Evolutionary conservation across 2,888 invertebrate species (phyloP), one percentile per base, ranked within the genome.

Genomic region (Noctua fimbriata): DNA sequence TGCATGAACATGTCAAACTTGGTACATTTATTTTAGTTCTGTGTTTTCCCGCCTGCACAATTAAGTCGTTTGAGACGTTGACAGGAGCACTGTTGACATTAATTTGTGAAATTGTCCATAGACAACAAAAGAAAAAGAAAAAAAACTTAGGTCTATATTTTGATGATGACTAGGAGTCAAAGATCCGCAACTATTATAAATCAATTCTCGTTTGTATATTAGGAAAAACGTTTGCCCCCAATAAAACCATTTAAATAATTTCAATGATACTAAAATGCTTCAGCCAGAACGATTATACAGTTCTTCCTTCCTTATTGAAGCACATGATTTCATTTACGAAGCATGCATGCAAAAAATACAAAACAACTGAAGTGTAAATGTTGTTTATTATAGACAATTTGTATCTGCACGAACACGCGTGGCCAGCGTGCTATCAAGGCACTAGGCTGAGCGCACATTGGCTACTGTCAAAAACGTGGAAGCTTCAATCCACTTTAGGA

Each of bases 311-410:
- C 83, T 67, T 10, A 32, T 44, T 65, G 24, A 0, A 47, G 47
- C 44, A 9, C 55, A 77, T 58, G 79, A 82, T 60, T 83, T 44
- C 67, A 83, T 67, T 24, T 24, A 77, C 12, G 4, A 77, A 58
- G 83, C 6, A 82, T 49, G 66, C 47, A 32, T 2, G 36, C 16
- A 44, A 82, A 82, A 63, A 79, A 58, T 66, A 24, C 36, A 76
- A 49, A 78, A 82, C 28, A 41, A n/a, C 1, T 21, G 16, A n/a
- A n/a, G 66, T 32, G 49, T 66, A 16, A 52, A 52, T 28, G 49
- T 44, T 80, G 44, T 80, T 67, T 83, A 79, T 75, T 55, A 67
- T 44, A 32, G n/a, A 36, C 66, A n/a, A 58, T 66, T 66, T 82
- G 32, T 66, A 75, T 41, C 7, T 9, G 65, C 28, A 16, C 21